phyloP scores from a whole-genome alignment of 2,113 vertebrate genomes.

The Crotophaga sulcirostris region DNA sequence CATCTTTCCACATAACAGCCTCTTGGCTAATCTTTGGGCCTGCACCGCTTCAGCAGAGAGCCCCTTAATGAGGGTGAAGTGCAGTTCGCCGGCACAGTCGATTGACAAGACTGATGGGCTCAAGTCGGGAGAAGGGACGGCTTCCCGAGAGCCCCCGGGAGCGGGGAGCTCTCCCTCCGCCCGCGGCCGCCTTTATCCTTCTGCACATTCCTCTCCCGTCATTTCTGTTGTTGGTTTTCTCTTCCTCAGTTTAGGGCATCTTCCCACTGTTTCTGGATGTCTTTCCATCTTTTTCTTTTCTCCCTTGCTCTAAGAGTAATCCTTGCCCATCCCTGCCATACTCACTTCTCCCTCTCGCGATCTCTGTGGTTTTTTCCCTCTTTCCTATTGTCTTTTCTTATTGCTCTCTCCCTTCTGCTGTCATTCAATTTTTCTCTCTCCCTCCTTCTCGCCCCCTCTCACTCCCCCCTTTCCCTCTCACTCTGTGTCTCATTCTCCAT shows the following conservation, averaged over 20 bases:
- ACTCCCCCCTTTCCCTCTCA: constrained; percentile 50
- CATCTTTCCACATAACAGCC: not conserved
- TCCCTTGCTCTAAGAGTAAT: not conserved
- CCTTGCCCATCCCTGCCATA: not conserved
- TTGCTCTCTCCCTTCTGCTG: constrained; percentile 67
- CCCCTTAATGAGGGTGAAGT: constrained; percentile 21
- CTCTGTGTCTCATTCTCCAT: constrained; percentile 85
- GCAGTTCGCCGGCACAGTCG: constrained; percentile 6
- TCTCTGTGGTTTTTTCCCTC: not conserved
- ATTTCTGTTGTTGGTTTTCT: not conserved
- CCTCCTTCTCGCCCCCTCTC: constrained; percentile 5
- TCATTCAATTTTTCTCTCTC: constrained; percentile 64
- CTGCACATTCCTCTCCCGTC: not conserved
- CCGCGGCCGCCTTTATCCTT: not conserved
- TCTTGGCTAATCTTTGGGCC: constrained; percentile 1
- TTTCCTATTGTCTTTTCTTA: constrained; percentile 59
- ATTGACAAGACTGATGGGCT: constrained; percentile 52
- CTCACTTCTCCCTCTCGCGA: not conserved
- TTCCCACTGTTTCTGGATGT: not conserved
- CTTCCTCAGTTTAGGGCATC: not conserved
- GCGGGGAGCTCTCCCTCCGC: not conserved
- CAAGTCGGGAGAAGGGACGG: not conserved
- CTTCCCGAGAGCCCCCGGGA: constrained; percentile 3
- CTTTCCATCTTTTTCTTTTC: not conserved
- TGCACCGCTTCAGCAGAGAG: not conserved